Conservation (phyloP, 2,113 vertebrate species). For the Centropus bengalensis region DNA sequence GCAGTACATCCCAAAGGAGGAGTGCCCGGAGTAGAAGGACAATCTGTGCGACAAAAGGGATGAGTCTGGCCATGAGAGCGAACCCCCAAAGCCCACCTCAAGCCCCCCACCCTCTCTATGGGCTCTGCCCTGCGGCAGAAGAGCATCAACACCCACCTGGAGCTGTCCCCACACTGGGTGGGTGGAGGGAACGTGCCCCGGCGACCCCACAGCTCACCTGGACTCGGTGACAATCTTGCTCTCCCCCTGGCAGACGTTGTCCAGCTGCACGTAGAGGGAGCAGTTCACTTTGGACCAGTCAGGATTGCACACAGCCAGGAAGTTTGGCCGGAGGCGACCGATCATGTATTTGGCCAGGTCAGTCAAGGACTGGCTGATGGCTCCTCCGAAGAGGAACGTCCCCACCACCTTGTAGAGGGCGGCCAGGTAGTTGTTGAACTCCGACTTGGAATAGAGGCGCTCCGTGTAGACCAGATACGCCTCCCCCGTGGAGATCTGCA, state of each 20-base stretch:
- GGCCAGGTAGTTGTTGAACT: constrained; percentile 91
- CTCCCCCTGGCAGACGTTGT: constrained; percentile 84
- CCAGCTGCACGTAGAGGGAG: constrained; percentile 83
- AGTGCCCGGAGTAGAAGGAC: constrained; percentile 96
- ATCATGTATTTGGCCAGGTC: constrained; percentile 95
- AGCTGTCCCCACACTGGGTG: not conserved
- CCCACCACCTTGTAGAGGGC: constrained; percentile 89
- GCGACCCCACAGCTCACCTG: constrained; percentile 73
- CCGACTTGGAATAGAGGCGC: constrained; percentile 87
- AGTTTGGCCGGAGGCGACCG: constrained; percentile 91
- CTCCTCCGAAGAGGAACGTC: constrained; percentile 82
- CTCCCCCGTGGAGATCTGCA: constrained; percentile 87
- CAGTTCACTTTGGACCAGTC: constrained; percentile 80
- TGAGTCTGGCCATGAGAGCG: accelerated
- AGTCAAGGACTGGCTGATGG: constrained; percentile 86
- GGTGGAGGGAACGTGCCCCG: too few species aligned
- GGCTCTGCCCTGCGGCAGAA: not conserved
- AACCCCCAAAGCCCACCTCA: not conserved
- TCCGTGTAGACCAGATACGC: constrained; percentile 90
- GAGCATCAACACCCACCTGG: accelerated
- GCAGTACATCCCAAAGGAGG: constrained; percentile 98
- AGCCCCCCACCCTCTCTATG: not conserved
- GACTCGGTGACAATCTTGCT: constrained; percentile 84
- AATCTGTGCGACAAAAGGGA: constrained; percentile 73
- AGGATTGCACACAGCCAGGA: constrained; percentile 88